phyloP scores from a whole-genome alignment of 2,888 invertebrate genomes.

The Endotricha flammealis region DNA sequence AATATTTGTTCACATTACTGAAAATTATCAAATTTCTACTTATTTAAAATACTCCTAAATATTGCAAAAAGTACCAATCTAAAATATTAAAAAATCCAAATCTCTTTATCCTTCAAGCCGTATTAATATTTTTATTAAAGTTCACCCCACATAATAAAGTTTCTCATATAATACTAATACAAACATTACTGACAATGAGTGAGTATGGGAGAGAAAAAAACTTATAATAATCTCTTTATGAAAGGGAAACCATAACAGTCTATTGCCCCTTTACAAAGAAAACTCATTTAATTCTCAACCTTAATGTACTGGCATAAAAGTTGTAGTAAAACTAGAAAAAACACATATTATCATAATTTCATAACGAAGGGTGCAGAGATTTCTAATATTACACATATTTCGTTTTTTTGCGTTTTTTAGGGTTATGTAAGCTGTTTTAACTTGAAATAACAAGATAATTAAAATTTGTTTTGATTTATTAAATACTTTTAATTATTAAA shows the following conservation, averaged over 20 bases:
- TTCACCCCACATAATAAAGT: slow-evolving; percentile 35
- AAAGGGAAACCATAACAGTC: slow-evolving; percentile 41
- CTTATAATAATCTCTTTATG: slow-evolving; percentile 60
- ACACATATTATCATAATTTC: slow-evolving; percentile 63
- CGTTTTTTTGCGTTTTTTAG: slow-evolving; percentile 48
- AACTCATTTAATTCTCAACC: slow-evolving; percentile 17
- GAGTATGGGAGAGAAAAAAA: slow-evolving; percentile 53
- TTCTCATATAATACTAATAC: slow-evolving; percentile 39
- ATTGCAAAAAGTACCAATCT: no score
- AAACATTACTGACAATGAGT: slow-evolving; percentile 55
- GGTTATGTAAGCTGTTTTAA: not conserved
- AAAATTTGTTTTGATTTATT: no score
- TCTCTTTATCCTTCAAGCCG: slow-evolving; percentile 25
- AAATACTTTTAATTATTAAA: no score
- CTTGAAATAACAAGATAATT: no score
- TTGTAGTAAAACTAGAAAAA: slow-evolving; percentile 6
- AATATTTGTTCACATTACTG: no score
- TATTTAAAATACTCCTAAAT: no score
- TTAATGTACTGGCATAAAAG: slow-evolving; percentile 21
- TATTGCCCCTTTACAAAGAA: slow-evolving; percentile 29
- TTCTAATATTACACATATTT: slow-evolving; percentile 64
- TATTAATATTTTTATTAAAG: slow-evolving; percentile 53
- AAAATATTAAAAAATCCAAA: no score
- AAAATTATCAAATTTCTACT: no score
- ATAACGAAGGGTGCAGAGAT: slow-evolving; percentile 63